Evolutionary conservation across 2,113 vertebrate species (phyloP).

Genomic region (Caracal caracal): DNA sequence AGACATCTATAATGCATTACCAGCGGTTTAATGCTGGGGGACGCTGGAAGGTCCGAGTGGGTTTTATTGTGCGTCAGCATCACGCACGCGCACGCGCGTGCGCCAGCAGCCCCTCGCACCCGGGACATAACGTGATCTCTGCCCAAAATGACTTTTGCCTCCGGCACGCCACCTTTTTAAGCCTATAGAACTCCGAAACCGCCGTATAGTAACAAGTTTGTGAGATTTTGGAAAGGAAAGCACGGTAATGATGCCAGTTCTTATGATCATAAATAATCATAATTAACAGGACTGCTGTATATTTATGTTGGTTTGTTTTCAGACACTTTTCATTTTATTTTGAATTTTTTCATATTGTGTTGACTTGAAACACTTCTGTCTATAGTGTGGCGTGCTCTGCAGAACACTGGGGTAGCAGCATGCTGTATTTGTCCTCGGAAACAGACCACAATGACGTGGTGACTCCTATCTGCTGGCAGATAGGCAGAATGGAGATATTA

Average conservation of each 20-base stretch:
- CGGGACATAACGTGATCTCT: rapidly evolving
- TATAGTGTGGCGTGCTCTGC: slow-evolving; percentile 78
- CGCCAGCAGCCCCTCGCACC: neutral
- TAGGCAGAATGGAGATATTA: slow-evolving; percentile 43
- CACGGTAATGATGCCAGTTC: slow-evolving; percentile 82
- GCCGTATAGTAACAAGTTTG: slow-evolving; percentile 43
- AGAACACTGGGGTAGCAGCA: slow-evolving; percentile 72
- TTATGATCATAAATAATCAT: slow-evolving; percentile 86
- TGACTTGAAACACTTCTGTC: slow-evolving; percentile 88
- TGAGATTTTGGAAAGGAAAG: slow-evolving; percentile 82
- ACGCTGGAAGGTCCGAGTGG: neutral
- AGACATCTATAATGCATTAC: neutral
- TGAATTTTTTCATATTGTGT: slow-evolving; percentile 86
- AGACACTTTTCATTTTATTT: slow-evolving; percentile 86
- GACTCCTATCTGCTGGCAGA: slow-evolving; percentile 68
- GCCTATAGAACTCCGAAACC: slow-evolving; percentile 64
- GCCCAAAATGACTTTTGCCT: slow-evolving; percentile 11
- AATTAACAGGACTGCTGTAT: slow-evolving; percentile 85
- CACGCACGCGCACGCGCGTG: rapidly evolving
- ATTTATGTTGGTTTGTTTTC: slow-evolving; percentile 87
- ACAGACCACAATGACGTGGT: slow-evolving; percentile 59
- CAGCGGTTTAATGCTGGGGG: neutral
- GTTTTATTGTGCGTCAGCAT: neutral
- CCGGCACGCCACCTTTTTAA: slow-evolving; percentile 11
- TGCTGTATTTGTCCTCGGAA: slow-evolving; percentile 79